Percentiles rank a stretch among this genome's conserved stretches.
phyloP scores from a whole-genome alignment of 2,888 invertebrate species.

The Cremastobaeus sp. region DNA sequence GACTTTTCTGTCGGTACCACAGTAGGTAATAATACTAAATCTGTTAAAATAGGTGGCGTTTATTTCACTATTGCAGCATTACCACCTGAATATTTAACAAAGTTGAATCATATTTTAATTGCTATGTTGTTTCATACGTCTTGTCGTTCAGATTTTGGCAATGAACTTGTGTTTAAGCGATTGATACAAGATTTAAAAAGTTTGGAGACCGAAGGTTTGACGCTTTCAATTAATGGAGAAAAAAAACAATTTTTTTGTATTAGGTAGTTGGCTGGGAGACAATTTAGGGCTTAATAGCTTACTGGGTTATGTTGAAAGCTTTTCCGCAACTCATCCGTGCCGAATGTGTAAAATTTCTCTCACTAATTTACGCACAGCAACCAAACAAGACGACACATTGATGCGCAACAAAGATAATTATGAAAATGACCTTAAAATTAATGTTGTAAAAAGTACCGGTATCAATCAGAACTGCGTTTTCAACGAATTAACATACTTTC shows the following conservation, averaged over 20 bases:
- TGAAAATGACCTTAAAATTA: slow-evolving; percentile 31
- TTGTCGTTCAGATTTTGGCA: not conserved
- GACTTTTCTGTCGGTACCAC: too few species aligned
- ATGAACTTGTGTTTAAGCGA: not conserved
- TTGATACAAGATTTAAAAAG: not conserved
- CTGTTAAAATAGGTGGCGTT: not conserved
- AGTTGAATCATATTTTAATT: slow-evolving; percentile 35
- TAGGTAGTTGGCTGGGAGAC: slow-evolving; percentile 45
- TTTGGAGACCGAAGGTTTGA: slow-evolving; percentile 11
- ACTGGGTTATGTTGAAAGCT: slow-evolving; percentile 53
- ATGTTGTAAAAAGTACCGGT: slow-evolving; percentile 35
- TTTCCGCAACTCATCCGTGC: slow-evolving; percentile 54
- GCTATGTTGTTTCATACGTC: not conserved
- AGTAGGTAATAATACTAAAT: too few species aligned
- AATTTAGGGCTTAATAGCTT: slow-evolving; percentile 54
- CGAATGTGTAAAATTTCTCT: slow-evolving; percentile 42
- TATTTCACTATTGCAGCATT: not conserved
- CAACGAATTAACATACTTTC: slow-evolving; percentile 40
- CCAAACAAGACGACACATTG: not conserved
- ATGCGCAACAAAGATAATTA: slow-evolving; percentile 42
- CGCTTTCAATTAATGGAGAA: not conserved
- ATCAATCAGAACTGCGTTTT: slow-evolving; percentile 46
- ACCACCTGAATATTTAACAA: slow-evolving; percentile 20
- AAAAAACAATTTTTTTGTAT: slow-evolving; percentile 21
- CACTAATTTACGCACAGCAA: slow-evolving; percentile 4